phyloP scores from a whole-genome alignment of 1,140 invertebrate genomes.

The Drosophila persimilis region DNA sequence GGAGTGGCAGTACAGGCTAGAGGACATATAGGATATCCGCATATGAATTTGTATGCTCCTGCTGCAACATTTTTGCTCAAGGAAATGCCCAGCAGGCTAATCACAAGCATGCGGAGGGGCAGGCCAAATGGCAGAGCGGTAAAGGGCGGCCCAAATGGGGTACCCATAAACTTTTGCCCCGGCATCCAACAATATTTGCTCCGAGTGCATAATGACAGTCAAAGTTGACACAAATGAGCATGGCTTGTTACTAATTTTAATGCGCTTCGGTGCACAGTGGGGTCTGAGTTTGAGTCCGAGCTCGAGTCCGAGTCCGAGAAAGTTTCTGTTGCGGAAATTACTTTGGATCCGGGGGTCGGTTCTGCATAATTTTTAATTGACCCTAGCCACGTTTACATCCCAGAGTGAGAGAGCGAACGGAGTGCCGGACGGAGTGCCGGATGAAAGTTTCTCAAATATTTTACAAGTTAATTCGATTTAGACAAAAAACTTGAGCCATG shows the following conservation, averaged over 20 bases:
- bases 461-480: conserved; percentile 76
- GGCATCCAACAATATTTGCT: conserved; percentile 72
- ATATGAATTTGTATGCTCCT: conserved; percentile 74
- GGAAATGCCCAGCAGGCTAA: conserved; percentile 65
- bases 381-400: conserved; percentile 15
- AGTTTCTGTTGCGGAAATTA: conserved; percentile 80
- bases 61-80: conserved; percentile 66
- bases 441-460: conserved; percentile 69
- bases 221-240: conserved; percentile 82
- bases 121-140: conserved; percentile 1
- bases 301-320: conserved; percentile 27
- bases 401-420: background rate
- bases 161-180: conserved; percentile 57
- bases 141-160: background rate
- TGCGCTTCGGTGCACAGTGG: conserved; percentile 65
- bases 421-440: conserved; percentile 7
- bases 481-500: conserved; percentile 70
- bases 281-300: background rate
- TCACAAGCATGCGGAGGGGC: conserved; percentile 41
- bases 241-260: conserved; percentile 81
- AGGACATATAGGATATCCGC: conserved; percentile 70
- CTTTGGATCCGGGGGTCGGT: conserved; percentile 30
- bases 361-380: conserved; percentile 75
- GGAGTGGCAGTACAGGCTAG: conserved; percentile 24
- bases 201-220: conserved; percentile 82